phyloP scores from a whole-genome alignment of 1,140 invertebrate species.

The Achatina immaculata region DNA sequence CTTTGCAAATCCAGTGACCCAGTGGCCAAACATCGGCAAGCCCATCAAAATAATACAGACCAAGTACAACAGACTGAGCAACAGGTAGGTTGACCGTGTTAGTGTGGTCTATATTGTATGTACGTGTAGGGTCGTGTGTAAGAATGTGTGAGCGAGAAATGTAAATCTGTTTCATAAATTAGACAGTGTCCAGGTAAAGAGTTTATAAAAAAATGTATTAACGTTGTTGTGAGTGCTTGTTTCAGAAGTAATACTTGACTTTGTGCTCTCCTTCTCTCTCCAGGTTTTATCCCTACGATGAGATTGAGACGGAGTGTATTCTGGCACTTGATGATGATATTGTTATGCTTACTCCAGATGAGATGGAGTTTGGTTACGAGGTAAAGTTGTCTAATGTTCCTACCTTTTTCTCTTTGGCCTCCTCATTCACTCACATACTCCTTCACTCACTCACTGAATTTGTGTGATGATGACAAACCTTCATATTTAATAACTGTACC shows the following conservation, averaged over 20 bases:
- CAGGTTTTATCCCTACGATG: slow-evolving; percentile 94
- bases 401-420: background rate
- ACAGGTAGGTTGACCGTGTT: slow-evolving; percentile 78
- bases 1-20: slow-evolving; percentile 77
- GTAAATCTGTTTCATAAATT: background rate
- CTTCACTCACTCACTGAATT: no score
- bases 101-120: no score
- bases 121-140: no score
- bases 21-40: slow-evolving; percentile 89
- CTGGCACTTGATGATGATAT: slow-evolving; percentile 98
- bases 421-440: no score
- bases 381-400: slow-evolving; percentile 71
- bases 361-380: slow-evolving; percentile 98
- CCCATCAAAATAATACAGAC: slow-evolving; percentile 92
- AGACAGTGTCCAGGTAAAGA: no score
- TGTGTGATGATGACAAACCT: no score
- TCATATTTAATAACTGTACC: no score
- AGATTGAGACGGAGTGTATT: slow-evolving; percentile 97
- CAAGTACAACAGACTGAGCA: slow-evolving; percentile 91
- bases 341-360: slow-evolving; percentile 95
- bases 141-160: background rate
- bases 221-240: no score
- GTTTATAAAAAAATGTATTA: no score
- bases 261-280: slow-evolving; percentile 62
- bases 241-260: no score